Base-by-base conservation (phyloP, 2,113 vertebrate species). In the Notothenia rossii region DNA sequence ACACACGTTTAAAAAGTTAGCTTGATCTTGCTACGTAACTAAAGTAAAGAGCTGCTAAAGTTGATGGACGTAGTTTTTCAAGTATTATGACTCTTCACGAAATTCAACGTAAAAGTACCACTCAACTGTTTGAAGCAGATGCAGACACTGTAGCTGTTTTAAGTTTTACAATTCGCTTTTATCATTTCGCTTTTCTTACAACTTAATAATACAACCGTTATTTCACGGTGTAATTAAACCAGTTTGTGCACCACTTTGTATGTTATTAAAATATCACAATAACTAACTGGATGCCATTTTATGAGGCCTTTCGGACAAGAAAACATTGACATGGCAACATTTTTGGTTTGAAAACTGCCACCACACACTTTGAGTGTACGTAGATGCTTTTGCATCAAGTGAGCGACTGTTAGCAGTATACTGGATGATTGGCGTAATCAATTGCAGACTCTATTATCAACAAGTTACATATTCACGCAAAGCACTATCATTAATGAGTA, bases 271-370 rank as follows among this genome's bases (percentile, higher is more conserved):
- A 53, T 63, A 17, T 58, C 0, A 1, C 14, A 33, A 15, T 14
- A 63, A 43, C 43, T 53, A 43, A 22, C 15, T 60, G 7, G 22
- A n/a, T 75, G 13, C 33, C 63, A 50, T 36, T 56, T 71, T 1
- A 45, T 66, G 3, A 46, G 45, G 46, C 17, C 9, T 18, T 22
- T 1, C 7, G 7, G 9, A 53, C 62, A 66, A 33, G 29, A 36
- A 69, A 51, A 66, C 50, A 75, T 7, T 69, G 50, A 68, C 56
- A 63, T 65, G n/a, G 46, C 13, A 56, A 67, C 11, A 83, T 13
- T 9, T 17, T 49, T 46, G 59, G 25, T 70, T 75, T 76, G 48
- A 72, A 6, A 77, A 12, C n/a, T 61, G 17, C 70, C 68, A 62
- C 25, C 59, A 55, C 58, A 49, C 22, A n/a, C 40, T 58, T 40